Conservation (phyloP, 2,888 invertebrate species). For the Onthophagus sagittarius region DNA sequence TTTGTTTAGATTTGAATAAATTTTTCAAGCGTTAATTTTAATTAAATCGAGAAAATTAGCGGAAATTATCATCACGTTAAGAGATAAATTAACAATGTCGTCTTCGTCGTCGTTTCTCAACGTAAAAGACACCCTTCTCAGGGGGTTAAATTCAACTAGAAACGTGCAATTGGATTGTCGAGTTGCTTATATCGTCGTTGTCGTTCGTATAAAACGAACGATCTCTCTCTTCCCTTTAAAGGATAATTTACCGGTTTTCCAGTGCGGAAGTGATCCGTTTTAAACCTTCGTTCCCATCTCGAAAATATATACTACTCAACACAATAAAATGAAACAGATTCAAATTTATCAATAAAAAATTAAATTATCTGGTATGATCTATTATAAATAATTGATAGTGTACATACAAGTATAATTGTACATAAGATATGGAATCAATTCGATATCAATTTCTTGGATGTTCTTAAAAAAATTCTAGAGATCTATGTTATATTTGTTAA, state of each 20-base stretch:
- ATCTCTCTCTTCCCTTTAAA: background rate
- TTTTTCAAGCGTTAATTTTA: no score
- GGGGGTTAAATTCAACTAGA: background rate
- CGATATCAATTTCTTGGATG: no score
- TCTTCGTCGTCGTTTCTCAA: background rate
- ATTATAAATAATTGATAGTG: no score
- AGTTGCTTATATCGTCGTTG: background rate
- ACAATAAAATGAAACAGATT: background rate
- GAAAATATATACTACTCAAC: background rate
- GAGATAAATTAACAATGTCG: background rate
- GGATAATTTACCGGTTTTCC: background rate
- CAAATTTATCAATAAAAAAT: no score
- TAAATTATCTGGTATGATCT: no score
- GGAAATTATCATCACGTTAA: background rate
- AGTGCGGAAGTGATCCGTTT: background rate
- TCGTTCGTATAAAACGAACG: no score
- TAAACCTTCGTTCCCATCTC: background rate
- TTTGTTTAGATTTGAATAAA: no score
- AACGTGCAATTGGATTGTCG: background rate
- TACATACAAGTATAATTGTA: no score
- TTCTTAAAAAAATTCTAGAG: no score
- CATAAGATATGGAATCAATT: no score
- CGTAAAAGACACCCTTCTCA: background rate
- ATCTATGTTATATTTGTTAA: no score
- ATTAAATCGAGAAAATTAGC: background rate